phyloP scores from a whole-genome alignment of 2,797 vertebrate genomes.

The Botia kubotai region DNA sequence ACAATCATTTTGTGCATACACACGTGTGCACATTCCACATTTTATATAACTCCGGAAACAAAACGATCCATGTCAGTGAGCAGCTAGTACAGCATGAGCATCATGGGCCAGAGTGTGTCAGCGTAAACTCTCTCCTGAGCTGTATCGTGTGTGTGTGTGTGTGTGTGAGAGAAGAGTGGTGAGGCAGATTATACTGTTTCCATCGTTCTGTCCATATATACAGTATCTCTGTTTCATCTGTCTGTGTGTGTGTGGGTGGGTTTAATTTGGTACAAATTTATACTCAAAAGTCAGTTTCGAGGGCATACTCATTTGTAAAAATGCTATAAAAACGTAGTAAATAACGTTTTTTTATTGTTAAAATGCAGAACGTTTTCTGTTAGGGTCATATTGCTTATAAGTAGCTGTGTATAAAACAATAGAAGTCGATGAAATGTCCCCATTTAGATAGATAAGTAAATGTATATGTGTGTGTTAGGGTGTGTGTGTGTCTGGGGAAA shows the following conservation, averaged over 20 bases:
- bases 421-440: too few species aligned
- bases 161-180: not conserved
- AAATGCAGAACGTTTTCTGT: too few species aligned
- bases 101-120: constrained; percentile 31
- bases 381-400: too few species aligned
- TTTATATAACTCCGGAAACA: constrained; percentile 36
- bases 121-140: constrained; percentile 11
- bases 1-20: not conserved
- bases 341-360: too few species aligned
- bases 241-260: not conserved
- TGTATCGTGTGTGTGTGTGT: constrained; percentile 10
- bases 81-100: constrained; percentile 32
- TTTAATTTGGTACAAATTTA: too few species aligned
- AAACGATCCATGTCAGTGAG: constrained; percentile 45
- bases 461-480: not conserved
- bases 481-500: not conserved
- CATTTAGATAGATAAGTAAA: too few species aligned
- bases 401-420: too few species aligned
- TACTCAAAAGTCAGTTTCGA: too few species aligned
- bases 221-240: not conserved
- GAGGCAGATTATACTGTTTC: too few species aligned
- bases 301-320: too few species aligned
- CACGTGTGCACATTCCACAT: constrained; percentile 19
- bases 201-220: too few species aligned
- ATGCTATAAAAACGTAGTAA: too few species aligned